Evolutionary conservation across 2,113 vertebrate genomes (phyloP), one percentile per base, ranked within the genome.

Genomic region (Alouatta palliata): DNA sequence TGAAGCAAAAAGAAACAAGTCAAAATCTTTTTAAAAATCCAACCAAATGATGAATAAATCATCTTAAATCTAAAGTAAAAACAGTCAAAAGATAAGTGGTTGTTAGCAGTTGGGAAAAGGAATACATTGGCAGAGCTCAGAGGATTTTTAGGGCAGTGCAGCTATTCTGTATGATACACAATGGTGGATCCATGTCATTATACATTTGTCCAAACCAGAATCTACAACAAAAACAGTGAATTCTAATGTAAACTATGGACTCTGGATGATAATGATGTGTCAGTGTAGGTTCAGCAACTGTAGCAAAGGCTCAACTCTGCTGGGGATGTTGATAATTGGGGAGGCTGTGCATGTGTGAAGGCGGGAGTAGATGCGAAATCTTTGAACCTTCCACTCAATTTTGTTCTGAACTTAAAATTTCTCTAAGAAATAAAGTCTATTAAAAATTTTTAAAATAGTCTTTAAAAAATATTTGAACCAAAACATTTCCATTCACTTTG

Each of bases 51-150:
- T 87, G 45, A 43, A 49, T 61, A 27, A 64, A 14, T 61, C 40
- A 87, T 75, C 35, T 92, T 83, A 85, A 96, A 89, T 66, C 1
- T 56, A 40, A 90, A 87, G 21, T 89, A 91, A 92, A 95, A 83
- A n/a, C 17, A 20, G 52, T 82, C 49, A 82, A 68, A 94, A 61
- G 49, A 35, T 40, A 45, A 66, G 35, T 66, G 14, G 27, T 35
- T 94, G 7, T 49, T 32, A 82, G 10, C 4, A 19, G 35, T 75
- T 82, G 14, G 4, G 19, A 35, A 56, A 37, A 80, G 30, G 52
- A 37, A 58, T 17, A 6, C 27, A 73, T 8, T 64, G 40, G 25
- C 40, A 45, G 54, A 35, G 40, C 52, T 45, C 37, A 30, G n/a
- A 40, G 20, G 23, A 16, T 56, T 89, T 45, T 35, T 27, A 89